Base-by-base conservation (phyloP, 2,888 invertebrate species). In the Marronus borbonicus region DNA sequence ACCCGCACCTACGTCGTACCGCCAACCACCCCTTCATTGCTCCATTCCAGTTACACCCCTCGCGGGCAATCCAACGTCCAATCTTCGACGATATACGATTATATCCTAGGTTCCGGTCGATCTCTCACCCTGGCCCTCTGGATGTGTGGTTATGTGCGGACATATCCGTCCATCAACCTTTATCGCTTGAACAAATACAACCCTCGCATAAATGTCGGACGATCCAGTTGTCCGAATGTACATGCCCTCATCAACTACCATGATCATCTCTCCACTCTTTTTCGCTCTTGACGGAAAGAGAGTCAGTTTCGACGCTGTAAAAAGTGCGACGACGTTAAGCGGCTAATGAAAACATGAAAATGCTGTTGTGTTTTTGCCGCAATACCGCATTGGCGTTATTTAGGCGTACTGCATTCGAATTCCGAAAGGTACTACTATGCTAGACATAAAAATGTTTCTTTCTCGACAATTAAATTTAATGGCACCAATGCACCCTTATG, bases 21-120 rank as follows among this genome's bases (percentile, higher is more conserved):
- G 24, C 60, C 55, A 50, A 39, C 50, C 80, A 50, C 77, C 79
- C 84, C 83, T 82, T 82, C 80, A 74, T 60, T 74, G 72, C 69
- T 69, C 70, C 81, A 78, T 80, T 80, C 80, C 82, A 82, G 85
- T 86, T 74, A 74, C 72, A 74, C 72, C 72, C 70, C 72, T 74
- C 72, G 72, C 72, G 72, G 72, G 72, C 72, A 87, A 87, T 87
- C 87, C 86, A 82, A 84, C 85, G 88, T 88, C 88, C 88, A 88
- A 88, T 88, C 88, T 88, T 88, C 88, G 87, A 86, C 88, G 88
- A 88, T 88, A 87, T 88, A 88, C 87, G 88, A 87, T 88, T 87
- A 88, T 88, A 86, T 83, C 85, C 86, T 83, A 86, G 85, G 88
- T 88, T 88, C 87, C 87, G 88, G 87, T 88, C 88, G 88, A 88